Evolutionary conservation across 30 jellyfish, hydroid and myxozoan species (phyloP).

Genomic region (Turritopsis dohrnii): DNA sequence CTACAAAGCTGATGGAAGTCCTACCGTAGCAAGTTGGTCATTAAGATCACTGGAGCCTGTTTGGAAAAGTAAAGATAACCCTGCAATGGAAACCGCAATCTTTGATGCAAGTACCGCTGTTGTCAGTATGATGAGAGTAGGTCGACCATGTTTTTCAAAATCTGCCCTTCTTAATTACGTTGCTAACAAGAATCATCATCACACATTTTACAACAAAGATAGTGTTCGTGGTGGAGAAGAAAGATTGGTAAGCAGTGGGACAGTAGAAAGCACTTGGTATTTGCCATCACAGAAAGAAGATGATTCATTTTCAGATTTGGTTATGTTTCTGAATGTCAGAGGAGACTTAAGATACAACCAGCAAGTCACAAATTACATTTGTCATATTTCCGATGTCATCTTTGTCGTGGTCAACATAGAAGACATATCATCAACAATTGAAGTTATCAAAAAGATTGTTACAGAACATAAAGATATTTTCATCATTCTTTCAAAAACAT

Average conservation of each 20-base stretch:
- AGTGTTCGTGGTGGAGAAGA: not conserved
- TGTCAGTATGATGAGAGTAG: not conserved
- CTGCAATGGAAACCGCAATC: not conserved
- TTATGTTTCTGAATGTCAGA: conserved; percentile 4
- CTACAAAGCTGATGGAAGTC: not conserved
- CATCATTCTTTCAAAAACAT: not conserved
- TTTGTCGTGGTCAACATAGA: not conserved
- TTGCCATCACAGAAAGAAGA: not conserved
- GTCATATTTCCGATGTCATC: not conserved
- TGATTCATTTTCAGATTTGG: not conserved
- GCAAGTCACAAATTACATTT: not conserved
- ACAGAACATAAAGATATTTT: not conserved
- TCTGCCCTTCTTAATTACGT: not conserved
- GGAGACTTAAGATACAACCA: not conserved
- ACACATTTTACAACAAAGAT: not conserved
- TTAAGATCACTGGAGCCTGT: not conserved
- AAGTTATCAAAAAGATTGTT: not conserved
- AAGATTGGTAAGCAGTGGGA: not conserved
- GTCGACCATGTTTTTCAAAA: not conserved
- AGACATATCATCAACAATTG: not conserved
- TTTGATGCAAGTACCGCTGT: not conserved
- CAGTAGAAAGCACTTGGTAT: conserved; percentile 17
- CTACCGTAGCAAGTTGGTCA: not conserved
- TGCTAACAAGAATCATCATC: not conserved
- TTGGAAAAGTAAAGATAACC: not conserved